Conservation (phyloP, 1,140 invertebrate species). For the Hylaeus anthracinus region DNA sequence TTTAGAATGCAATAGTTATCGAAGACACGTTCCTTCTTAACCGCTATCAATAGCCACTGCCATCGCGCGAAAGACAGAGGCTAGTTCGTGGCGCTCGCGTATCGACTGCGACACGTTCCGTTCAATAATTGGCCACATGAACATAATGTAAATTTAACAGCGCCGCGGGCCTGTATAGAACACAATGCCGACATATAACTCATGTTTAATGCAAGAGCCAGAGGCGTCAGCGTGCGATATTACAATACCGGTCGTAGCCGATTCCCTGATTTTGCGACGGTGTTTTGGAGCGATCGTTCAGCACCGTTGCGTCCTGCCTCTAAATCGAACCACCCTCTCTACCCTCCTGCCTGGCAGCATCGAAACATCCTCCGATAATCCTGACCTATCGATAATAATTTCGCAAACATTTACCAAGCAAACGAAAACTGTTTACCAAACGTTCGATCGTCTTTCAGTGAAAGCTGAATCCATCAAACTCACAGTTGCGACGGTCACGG, state of each 20-base stretch:
- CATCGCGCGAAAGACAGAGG: not conserved
- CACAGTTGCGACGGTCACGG: too few relatives aligned
- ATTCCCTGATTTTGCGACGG: conserved; percentile 45
- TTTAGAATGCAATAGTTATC: too few relatives aligned
- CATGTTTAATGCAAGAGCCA: conserved; percentile 67
- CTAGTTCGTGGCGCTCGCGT: not conserved
- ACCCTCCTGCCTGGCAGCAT: too few relatives aligned
- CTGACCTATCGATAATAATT: not conserved
- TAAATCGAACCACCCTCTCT: conserved; percentile 10
- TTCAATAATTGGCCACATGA: conserved; percentile 60
- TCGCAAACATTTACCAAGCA: not conserved
- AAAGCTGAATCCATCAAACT: not conserved
- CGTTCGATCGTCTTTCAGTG: too few relatives aligned
- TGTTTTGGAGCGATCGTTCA: conserved; percentile 49
- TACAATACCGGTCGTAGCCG: conserved; percentile 50
- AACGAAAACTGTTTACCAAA: too few relatives aligned
- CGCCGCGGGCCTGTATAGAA: conserved; percentile 36
- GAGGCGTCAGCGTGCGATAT: conserved; percentile 63
- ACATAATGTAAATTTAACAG: conserved; percentile 65
- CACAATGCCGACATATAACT: conserved; percentile 63
- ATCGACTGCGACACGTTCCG: conserved; percentile 26
- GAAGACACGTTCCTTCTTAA: too few relatives aligned
- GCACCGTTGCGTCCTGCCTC: conserved; percentile 14
- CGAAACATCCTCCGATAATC: not conserved
- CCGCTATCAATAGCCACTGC: not conserved